phyloP scores from a whole-genome alignment of 2,797 vertebrate genomes.

The Kryptopterus vitreolus region DNA sequence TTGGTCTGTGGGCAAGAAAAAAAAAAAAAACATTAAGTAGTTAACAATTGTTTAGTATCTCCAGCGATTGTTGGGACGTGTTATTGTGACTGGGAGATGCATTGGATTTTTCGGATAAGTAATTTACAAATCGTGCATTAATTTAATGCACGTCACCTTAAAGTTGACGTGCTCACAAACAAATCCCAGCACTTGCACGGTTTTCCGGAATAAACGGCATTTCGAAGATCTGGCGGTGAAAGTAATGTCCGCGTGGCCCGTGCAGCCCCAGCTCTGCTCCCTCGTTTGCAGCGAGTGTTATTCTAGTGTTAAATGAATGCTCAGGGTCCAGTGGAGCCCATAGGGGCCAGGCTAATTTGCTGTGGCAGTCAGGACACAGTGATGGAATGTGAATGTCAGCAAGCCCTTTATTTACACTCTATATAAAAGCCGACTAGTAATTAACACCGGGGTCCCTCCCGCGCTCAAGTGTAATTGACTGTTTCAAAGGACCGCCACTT shows the following conservation, averaged over 20 bases:
- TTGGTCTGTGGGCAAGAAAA: not conserved
- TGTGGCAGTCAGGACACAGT: slow-evolving; percentile 84
- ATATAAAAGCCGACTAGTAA: slow-evolving; percentile 97
- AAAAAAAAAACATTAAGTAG: slow-evolving; percentile 53
- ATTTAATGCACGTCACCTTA: too few relatives aligned
- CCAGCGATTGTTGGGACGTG: slow-evolving; percentile 12
- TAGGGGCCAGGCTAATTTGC: slow-evolving; percentile 74
- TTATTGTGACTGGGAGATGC: not conserved
- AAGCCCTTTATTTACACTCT: slow-evolving; percentile 98
- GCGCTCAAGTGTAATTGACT: slow-evolving; percentile 96
- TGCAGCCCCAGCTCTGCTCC: slow-evolving; percentile 50
- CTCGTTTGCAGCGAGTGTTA: slow-evolving; percentile 54
- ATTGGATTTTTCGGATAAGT: too few relatives aligned
- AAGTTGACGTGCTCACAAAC: not conserved
- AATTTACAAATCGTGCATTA: too few relatives aligned
- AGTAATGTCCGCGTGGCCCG: slow-evolving; percentile 4
- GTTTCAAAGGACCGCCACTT: slow-evolving; percentile 96
- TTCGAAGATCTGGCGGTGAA: not conserved
- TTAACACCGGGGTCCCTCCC: slow-evolving; percentile 99
- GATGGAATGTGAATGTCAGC: slow-evolving; percentile 99
- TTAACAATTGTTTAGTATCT: slow-evolving; percentile 44
- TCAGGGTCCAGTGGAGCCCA: slow-evolving; percentile 51
- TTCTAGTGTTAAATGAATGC: slow-evolving; percentile 62
- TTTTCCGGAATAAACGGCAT: not conserved
- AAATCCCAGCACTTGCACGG: not conserved